Percentiles rank a stretch among this genome's conserved stretches.
phyloP scores from a whole-genome alignment of 2,113 vertebrate genomes.

The Scortum barcoo region DNA sequence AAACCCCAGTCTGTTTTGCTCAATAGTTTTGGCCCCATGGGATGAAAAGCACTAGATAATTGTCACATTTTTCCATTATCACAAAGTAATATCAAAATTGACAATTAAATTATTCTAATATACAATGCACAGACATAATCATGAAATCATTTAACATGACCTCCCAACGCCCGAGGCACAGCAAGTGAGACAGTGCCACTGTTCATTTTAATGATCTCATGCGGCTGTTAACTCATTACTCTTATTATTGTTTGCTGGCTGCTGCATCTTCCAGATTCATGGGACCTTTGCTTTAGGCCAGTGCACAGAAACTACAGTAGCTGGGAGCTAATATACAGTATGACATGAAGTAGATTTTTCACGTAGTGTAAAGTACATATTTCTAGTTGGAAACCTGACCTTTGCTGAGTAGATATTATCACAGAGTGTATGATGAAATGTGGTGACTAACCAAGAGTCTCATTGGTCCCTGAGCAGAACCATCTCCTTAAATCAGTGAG shows the following conservation, averaged over 20 bases:
- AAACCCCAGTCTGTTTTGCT: conserved; percentile 53
- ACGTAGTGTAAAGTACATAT: conserved; percentile 23
- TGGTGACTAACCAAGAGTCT: conserved; percentile 1
- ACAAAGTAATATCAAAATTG: conserved; percentile 65
- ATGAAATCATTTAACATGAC: conserved; percentile 63
- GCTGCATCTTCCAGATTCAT: conserved; percentile 30
- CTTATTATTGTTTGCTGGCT: conserved; percentile 43
- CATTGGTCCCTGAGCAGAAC: background rate
- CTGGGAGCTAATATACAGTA: background rate
- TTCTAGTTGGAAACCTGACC: conserved; percentile 18
- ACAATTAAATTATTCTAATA: conserved; percentile 64
- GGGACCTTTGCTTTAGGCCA: conserved; percentile 34
- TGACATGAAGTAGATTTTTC: conserved; percentile 10
- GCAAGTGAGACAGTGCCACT: conserved; percentile 39
- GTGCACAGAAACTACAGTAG: conserved; percentile 3
- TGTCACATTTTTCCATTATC: conserved; percentile 71
- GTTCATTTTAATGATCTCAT: conserved; percentile 66
- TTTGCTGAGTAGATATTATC: conserved; percentile 21
- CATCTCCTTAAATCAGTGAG: background rate
- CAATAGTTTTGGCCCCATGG: conserved; percentile 58
- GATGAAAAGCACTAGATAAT: conserved; percentile 55
- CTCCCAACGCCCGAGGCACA: conserved; percentile 63
- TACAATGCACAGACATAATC: conserved; percentile 56
- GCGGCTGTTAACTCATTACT: conserved; percentile 66
- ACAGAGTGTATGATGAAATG: conserved; percentile 4